phyloP scores from a whole-genome alignment of 2,797 vertebrate genomes.

The Ctenosaura bakeri region DNA sequence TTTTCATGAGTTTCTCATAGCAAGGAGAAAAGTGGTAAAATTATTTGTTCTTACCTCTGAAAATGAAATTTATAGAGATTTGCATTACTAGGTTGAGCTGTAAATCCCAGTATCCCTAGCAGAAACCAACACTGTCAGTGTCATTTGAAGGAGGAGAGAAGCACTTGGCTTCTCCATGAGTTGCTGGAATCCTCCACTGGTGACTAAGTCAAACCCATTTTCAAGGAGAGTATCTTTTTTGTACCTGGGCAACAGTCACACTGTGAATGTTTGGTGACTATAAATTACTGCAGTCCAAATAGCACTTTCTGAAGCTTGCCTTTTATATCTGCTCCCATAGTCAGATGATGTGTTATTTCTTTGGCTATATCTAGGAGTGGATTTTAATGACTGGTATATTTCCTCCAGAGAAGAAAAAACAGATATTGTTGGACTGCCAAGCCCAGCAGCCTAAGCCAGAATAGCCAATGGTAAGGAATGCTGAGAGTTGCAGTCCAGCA shows the following conservation, averaged over 20 bases:
- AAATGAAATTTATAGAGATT: no score
- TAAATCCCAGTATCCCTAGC: not conserved
- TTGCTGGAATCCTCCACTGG: not conserved
- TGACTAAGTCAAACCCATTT: no score
- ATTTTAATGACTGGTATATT: not conserved
- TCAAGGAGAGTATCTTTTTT: not conserved
- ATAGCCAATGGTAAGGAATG: not conserved
- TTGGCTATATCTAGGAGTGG: not conserved
- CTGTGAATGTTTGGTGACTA: not conserved
- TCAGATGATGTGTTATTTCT: not conserved
- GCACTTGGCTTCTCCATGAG: not conserved
- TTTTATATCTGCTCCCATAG: not conserved
- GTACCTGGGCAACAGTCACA: not conserved
- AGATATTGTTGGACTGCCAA: not conserved
- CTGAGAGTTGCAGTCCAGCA: no score
- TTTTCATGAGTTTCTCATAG: no score
- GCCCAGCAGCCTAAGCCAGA: no score
- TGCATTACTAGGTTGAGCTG: no score
- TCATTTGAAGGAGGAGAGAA: not conserved
- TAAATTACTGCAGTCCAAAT: not conserved
- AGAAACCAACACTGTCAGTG: not conserved
- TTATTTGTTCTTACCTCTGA: no score
- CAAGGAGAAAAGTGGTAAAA: no score
- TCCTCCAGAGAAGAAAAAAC: not conserved
- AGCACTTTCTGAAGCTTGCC: no score